Evolutionary conservation across 2,888 invertebrate genomes (phyloP).

Genomic region (Lottia gigantea): DNA sequence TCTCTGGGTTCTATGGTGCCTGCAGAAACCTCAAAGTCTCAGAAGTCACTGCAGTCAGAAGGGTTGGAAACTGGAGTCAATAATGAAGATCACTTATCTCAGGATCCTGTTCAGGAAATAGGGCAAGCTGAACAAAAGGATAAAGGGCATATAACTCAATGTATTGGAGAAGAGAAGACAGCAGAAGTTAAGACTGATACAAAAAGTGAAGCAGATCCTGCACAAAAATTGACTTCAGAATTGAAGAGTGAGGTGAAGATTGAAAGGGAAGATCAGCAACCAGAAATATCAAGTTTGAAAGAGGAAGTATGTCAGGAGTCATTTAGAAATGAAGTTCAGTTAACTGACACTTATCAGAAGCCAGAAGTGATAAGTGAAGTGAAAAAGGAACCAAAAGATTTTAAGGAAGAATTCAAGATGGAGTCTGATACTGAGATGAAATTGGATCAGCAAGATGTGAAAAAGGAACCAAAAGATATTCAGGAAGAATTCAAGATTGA

Average conservation of each 20-base stretch:
- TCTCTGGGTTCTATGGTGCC: too few species aligned
- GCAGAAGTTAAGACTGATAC: too few species aligned
- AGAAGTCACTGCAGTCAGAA: too few species aligned
- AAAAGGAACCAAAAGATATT: background rate
- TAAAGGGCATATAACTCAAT: too few species aligned
- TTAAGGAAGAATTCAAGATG: conserved; percentile 4
- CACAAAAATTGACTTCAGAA: background rate
- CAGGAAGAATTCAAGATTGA: conserved; percentile 10
- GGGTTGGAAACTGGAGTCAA: too few species aligned
- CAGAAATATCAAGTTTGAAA: background rate
- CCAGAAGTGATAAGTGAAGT: background rate
- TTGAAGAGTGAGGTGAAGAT: conserved; percentile 7
- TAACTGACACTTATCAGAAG: background rate
- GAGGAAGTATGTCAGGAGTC: background rate
- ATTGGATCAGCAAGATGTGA: too few species aligned
- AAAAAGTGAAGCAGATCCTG: too few species aligned
- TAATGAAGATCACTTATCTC: too few species aligned
- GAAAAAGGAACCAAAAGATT: conserved; percentile 24
- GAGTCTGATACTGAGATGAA: background rate
- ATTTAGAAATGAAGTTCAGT: background rate
- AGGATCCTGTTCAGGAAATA: too few species aligned
- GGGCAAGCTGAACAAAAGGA: too few species aligned
- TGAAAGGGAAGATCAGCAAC: background rate
- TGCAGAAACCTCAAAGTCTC: too few species aligned
- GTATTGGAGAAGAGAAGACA: too few species aligned